phyloP scores from a whole-genome alignment of 2,888 invertebrate species.

The Phytoseiulus persimilis region DNA sequence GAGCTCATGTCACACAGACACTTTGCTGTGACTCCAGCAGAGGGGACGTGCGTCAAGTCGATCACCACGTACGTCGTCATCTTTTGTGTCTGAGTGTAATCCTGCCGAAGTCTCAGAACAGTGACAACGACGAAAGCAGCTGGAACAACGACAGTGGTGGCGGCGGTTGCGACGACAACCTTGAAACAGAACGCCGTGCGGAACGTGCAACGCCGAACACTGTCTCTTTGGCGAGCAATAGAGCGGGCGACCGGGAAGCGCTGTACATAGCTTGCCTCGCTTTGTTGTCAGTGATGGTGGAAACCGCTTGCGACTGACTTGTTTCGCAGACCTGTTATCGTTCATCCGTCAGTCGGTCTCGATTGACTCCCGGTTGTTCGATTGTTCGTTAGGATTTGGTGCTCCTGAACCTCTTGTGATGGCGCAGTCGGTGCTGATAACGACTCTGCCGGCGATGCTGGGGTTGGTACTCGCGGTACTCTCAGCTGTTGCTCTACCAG shows the following conservation, averaged over 20 bases:
- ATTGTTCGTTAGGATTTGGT: not conserved
- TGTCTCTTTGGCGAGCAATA: not conserved
- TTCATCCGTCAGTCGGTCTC: not conserved
- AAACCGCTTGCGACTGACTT: not conserved
- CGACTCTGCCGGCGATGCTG: constrained; percentile 14
- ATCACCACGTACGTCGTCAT: not conserved
- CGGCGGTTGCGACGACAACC: not conserved
- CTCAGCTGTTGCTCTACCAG: constrained; percentile 5
- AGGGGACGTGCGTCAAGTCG: not conserved
- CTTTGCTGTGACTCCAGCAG: not conserved
- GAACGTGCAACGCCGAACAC: not conserved
- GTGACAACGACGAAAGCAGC: not conserved
- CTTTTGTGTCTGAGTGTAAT: not conserved
- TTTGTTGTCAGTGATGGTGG: not conserved
- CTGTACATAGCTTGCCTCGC: not conserved
- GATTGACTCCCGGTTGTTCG: not conserved
- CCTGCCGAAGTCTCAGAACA: not conserved
- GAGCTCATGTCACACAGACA: not conserved
- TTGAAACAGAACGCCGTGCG: not conserved
- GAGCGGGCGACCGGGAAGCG: not conserved
- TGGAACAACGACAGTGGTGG: not conserved
- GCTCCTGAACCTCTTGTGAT: not conserved
- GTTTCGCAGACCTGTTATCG: not conserved
- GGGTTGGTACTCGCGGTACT: not conserved
- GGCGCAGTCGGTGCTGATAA: not conserved